Base-by-base conservation (phyloP, 2,797 vertebrate species). In the Erethizon dorsatum region DNA sequence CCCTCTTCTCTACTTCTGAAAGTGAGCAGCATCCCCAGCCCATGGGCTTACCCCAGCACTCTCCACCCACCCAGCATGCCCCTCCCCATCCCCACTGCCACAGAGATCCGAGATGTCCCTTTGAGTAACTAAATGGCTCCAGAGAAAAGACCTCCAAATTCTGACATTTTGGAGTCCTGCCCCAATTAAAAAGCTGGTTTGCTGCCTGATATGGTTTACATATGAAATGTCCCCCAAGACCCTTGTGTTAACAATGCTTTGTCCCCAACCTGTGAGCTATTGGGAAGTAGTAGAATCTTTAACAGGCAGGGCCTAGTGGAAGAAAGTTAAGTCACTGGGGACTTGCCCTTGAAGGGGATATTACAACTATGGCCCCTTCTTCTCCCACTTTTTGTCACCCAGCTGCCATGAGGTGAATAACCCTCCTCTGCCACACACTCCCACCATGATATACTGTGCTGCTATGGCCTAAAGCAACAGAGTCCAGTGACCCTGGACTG, bases 41-140 rank as follows among this genome's bases (percentile, higher is more conserved):
- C 6, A 8, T 5, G 63, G 31, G 45, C 33, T 69, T 69, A 15
- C 61, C 61, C 41, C 1, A 15, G 24, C 10, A 15, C 20, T 56
- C n/a, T 71, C 20, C 22, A 80, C 15, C 31, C 15, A 45, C 5
- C 1, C 52, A 0, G 4, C 1, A 2, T 4, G 10, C 9, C 11
- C 37, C 15, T 11, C 24, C 37, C 56, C 13, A 11, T 9, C 45
- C 26, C 31, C 13, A 33, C 18, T 15, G 91, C 33, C 56, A 37
- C 2, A 50, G 3, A 47, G 26, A 13, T 37, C 24, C 12, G 31
- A 56, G 59, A 24, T 22, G 3, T 56, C 33, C 73, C 10, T 82
- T 54, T 22, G 24, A 50, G n/a, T 56, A 71, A 37, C 67, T 33
- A 50, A 14, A 24, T 31, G 71, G 59, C 57, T 92, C 57, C 54